Base-by-base conservation (phyloP, 2,797 vertebrate genomes). In the Crocodylus rhombifer region DNA sequence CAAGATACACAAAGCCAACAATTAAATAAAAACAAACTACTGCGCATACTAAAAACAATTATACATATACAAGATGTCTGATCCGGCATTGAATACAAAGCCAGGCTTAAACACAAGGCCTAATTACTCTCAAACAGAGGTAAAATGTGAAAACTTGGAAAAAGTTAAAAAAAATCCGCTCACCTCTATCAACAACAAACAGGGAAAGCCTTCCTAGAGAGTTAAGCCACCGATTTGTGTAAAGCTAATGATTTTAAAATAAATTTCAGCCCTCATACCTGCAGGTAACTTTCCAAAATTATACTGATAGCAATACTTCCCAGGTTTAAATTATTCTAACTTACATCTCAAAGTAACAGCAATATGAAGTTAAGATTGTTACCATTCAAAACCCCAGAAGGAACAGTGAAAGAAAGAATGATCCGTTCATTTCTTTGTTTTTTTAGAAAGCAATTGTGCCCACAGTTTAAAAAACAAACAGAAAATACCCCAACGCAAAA, bases 401-500 rank as follows among this genome's bases (percentile, higher is more conserved):
- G 7, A 90, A 20, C 13, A 51, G 61, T 57, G 20, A 42, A 84
- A 77, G 51, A 82, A 67, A 51, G 42, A 1, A 55, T 79, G 55
- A 7, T 5, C 2, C 14, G 33, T 61, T 73, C 42, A 17, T 21
- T 84, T 91, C 87, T 76, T 85, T 90, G 64, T 2, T 15, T 4
- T 26, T 55, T 92, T 87, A 69, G n/a, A 82, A 79, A 94, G 61
- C n/a, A 60, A 87, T 10, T 76, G 55, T 5, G 16, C 74, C 25
- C 86, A 2, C 86, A 2, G 0, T 28, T 90, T 94, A 90, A 80
- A 93, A 86, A 96, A 91, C 9, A 90, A 33, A 84, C 80, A 51
- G 42, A 51, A 51, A 51, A 10, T 51, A 51, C 42, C 42, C 42
- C 42, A 51, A 51, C 10, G 42, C 42, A 51, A 51, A 9, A 36